Conservation (phyloP, 1,140 invertebrate species). For the Chionoecetes opilio region DNA sequence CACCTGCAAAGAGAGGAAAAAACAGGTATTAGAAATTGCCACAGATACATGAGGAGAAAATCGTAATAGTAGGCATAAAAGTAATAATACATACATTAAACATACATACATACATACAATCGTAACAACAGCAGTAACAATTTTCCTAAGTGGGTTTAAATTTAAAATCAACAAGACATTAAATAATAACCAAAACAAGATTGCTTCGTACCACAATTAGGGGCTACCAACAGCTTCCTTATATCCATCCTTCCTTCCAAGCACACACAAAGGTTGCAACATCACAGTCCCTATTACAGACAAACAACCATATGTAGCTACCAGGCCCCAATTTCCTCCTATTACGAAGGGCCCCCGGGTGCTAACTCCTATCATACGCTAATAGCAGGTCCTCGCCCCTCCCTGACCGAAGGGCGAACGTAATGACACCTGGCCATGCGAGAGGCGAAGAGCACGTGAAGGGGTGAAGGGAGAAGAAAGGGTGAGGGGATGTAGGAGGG, state of each 20-base stretch:
- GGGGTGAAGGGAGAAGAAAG: neutral
- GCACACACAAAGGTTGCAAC: neutral
- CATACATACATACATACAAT: too few relatives aligned
- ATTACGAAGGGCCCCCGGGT: neutral
- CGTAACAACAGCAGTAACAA: neutral
- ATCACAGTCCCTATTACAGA: neutral
- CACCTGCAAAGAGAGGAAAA: conserved; percentile 3
- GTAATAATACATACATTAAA: too few relatives aligned
- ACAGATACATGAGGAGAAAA: neutral
- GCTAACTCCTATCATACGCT: conserved; percentile 6
- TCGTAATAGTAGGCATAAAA: too few relatives aligned
- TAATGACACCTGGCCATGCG: conserved; percentile 6
- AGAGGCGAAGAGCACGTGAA: conserved; percentile 5
- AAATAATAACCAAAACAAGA: neutral
- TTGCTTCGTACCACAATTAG: conserved; percentile 20
- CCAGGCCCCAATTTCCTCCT: conserved; percentile 15
- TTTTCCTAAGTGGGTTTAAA: neutral
- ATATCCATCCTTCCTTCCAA: neutral
- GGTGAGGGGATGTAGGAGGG: neutral
- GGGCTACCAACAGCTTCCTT: neutral
- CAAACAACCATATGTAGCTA: neutral
- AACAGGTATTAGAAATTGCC: neutral
- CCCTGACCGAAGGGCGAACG: neutral
- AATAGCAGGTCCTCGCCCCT: neutral
- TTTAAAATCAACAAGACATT: neutral